Evolutionary conservation across 2,888 invertebrate genomes (phyloP).

Genomic region (Punctoribates punctum): DNA sequence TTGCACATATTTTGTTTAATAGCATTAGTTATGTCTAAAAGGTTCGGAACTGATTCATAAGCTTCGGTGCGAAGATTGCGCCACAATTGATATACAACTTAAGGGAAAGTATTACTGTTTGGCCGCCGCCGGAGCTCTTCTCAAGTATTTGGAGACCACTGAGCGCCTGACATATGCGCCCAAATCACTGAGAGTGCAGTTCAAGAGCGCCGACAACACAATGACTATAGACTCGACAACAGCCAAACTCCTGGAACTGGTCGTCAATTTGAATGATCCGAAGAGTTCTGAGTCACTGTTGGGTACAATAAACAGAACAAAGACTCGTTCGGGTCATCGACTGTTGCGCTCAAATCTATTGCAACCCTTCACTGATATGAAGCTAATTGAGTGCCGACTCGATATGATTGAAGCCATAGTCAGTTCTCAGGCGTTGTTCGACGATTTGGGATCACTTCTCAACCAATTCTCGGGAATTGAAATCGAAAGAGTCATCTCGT

Average conservation of each 20-base stretch:
- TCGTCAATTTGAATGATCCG: slow-evolving; percentile 54
- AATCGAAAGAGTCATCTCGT: slow-evolving; percentile 71
- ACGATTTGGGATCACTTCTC: slow-evolving; percentile 50
- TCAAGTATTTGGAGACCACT: slow-evolving; percentile 73
- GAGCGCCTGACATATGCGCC: slow-evolving; percentile 66
- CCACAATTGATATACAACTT: slow-evolving; percentile 55
- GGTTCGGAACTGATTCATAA: slow-evolving; percentile 63
- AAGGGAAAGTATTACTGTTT: slow-evolving; percentile 66
- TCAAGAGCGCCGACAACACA: slow-evolving; percentile 73
- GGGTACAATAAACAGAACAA: slow-evolving; percentile 66
- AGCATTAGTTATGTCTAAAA: not conserved
- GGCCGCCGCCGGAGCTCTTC: slow-evolving; percentile 74
- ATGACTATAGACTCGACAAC: slow-evolving; percentile 81
- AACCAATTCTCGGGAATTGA: slow-evolving; percentile 61
- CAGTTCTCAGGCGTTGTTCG: slow-evolving; percentile 22
- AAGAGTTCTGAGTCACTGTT: slow-evolving; percentile 60
- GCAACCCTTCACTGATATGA: slow-evolving; percentile 66
- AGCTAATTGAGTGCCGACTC: slow-evolving; percentile 66
- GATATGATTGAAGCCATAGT: slow-evolving; percentile 53
- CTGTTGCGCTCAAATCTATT: slow-evolving; percentile 56
- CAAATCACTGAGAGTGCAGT: slow-evolving; percentile 73
- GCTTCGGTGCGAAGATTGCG: slow-evolving; percentile 67
- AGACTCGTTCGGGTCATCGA: slow-evolving; percentile 66
- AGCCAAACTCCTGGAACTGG: slow-evolving; percentile 64
- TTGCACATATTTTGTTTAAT: not conserved